phyloP scores from a whole-genome alignment of 2,888 invertebrate genomes.

The Euzetes globulus region DNA sequence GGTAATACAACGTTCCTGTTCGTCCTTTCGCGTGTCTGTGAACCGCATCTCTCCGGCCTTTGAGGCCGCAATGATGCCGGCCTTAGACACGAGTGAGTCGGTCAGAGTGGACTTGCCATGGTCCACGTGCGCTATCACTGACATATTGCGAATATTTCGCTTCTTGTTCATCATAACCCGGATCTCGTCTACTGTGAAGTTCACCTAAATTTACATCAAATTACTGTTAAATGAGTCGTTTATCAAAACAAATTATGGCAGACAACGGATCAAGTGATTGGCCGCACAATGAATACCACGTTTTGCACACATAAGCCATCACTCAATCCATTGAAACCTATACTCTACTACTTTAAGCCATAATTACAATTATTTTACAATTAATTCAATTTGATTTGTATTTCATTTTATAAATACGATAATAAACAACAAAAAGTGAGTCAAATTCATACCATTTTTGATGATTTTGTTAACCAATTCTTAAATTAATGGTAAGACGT shows the following conservation, averaged over 20 bases:
- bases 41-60: slow-evolving; percentile 99
- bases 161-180: slow-evolving; percentile 99
- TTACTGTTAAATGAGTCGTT: background rate
- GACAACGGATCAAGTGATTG: background rate
- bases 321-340: background rate
- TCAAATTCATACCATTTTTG: slow-evolving; percentile 18
- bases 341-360: background rate
- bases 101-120: slow-evolving; percentile 99
- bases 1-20: slow-evolving; percentile 99
- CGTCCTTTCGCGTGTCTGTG: slow-evolving; percentile 98
- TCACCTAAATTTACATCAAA: slow-evolving; percentile 60
- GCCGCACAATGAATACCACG: background rate
- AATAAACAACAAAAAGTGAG: background rate
- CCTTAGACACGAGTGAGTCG: slow-evolving; percentile 98
- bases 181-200: slow-evolving; percentile 99
- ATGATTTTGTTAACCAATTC: background rate
- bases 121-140: slow-evolving; percentile 99
- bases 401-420: background rate
- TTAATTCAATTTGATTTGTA: background rate
- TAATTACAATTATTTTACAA: background rate
- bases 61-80: slow-evolving; percentile 97
- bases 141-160: slow-evolving; percentile 99
- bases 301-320: background rate
- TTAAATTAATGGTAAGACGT: background rate
- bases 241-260: background rate